A percentile compares a stretch with the other conserved stretches of the same genome.
Evolutionary conservation across 64 coral and sea anemone species (phyloP).

Genomic region (Trachythela sp.): DNA sequence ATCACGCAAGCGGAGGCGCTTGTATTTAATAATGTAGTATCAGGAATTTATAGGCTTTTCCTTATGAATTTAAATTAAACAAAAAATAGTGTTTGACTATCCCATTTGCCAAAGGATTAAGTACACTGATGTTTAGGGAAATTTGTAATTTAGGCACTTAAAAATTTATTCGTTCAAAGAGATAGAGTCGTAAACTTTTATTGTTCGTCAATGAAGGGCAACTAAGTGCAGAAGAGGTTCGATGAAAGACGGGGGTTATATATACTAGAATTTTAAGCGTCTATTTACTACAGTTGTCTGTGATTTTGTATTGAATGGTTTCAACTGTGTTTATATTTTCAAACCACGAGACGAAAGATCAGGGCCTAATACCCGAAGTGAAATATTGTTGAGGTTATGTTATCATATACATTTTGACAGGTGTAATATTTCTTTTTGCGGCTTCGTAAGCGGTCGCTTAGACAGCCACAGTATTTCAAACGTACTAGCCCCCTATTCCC

Average conservation of each 20-base stretch:
- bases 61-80: not conserved
- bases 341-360: not conserved
- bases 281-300: not conserved
- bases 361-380: not conserved
- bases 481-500: not conserved
- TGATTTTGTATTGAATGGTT: not conserved
- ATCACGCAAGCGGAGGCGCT: not conserved
- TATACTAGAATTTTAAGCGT: too few species aligned
- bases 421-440: slow-evolving; percentile 3
- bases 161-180: not conserved
- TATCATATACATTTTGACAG: not conserved
- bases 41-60: not conserved
- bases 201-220: not conserved
- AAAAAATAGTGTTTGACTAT: not conserved
- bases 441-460: not conserved
- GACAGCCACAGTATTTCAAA: not conserved
- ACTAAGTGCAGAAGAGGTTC: not conserved
- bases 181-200: not conserved
- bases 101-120: not conserved
- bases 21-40: not conserved
- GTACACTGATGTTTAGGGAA: not conserved
- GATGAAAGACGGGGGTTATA: too few species aligned
- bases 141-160: not conserved
- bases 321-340: not conserved
- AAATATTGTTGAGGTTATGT: not conserved